Base-by-base conservation (phyloP, 2,888 invertebrate genomes). In the Fabriciana adippe region DNA sequence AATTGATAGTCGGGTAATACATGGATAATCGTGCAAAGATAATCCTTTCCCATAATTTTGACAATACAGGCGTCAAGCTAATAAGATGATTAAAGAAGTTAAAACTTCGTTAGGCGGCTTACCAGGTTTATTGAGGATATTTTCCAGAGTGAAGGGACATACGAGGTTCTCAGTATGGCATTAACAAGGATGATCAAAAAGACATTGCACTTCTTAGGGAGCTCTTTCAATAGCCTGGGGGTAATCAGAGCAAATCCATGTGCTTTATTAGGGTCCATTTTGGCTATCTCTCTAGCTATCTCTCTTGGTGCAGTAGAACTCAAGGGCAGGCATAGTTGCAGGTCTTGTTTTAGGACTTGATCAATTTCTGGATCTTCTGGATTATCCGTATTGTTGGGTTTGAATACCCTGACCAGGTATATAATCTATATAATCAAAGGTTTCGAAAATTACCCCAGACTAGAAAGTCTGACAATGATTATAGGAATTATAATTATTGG, bases 11-110 rank as follows among this genome's bases (percentile, higher is more conserved):
- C n/a, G n/a, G n/a, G n/a, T n/a, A n/a, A n/a, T n/a, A n/a, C n/a
- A n/a, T n/a, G n/a, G n/a, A n/a, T n/a, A n/a, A 26, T 55, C 18
- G 18, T 18, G 18, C 18, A 18, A 18, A n/a, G n/a, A n/a, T n/a
- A n/a, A n/a, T n/a, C 2, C 18, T 18, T 18, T 18, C 18, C 18
- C 18, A 1, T 2, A 18, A 18, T 18, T 18, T 18, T 18, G 18
- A 18, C 18, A 18, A 18, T 18, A 18, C 1, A 18, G 18, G 18
- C 2, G 18, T 18, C 18, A 18, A 18, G 18, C 18, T 18, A 18
- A 18, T 18, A 2, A 73, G 74, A 31, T 74, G 60, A 55, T 77
- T n/a, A n/a, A n/a, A n/a, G n/a, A 77, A 5, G 73, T 74, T n/a
- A 62, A 61, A 0, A 54, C 64, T 41, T 72, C 70, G 15, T 74